Evolutionary conservation across 2,797 vertebrate species (phyloP).

Genomic region (Agapornis canus): DNA sequence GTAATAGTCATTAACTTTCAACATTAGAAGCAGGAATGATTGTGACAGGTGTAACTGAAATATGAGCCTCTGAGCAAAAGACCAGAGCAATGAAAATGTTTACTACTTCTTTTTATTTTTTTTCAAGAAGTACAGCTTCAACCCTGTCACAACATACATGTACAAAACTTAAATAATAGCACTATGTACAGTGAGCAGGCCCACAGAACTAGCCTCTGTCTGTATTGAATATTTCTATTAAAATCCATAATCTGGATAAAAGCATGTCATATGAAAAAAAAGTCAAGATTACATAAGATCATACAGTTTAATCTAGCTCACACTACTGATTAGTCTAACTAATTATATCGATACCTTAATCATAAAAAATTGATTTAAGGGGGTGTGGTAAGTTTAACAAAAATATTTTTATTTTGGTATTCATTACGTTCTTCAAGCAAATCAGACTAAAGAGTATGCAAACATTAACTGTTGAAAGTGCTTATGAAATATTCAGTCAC

Average conservation of each 20-base stretch:
- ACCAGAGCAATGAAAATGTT: neutral
- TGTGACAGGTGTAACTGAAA: slow-evolving; percentile 11
- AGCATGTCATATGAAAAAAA: neutral
- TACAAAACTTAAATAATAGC: neutral
- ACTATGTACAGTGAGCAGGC: neutral
- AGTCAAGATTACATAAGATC: neutral
- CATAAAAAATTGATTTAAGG: neutral
- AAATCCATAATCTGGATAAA: neutral
- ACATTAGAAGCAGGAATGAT: neutral
- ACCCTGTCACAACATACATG: neutral
- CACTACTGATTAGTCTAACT: neutral
- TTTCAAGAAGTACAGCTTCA: neutral
- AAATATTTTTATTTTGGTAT: neutral
- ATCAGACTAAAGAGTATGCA: neutral
- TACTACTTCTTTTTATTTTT: neutral
- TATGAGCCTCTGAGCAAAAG: neutral
- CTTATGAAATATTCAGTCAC: slow-evolving; percentile 27
- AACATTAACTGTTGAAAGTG: neutral
- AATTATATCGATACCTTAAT: neutral
- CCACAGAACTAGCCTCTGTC: neutral
- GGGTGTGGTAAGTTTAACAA: neutral
- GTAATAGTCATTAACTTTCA: slow-evolving; percentile 17
- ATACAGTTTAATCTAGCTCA: neutral
- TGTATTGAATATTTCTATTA: neutral
- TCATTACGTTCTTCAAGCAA: neutral